Evolutionary conservation across 2,113 vertebrate species (phyloP).

Genomic region (Tachysurus vachellii): DNA sequence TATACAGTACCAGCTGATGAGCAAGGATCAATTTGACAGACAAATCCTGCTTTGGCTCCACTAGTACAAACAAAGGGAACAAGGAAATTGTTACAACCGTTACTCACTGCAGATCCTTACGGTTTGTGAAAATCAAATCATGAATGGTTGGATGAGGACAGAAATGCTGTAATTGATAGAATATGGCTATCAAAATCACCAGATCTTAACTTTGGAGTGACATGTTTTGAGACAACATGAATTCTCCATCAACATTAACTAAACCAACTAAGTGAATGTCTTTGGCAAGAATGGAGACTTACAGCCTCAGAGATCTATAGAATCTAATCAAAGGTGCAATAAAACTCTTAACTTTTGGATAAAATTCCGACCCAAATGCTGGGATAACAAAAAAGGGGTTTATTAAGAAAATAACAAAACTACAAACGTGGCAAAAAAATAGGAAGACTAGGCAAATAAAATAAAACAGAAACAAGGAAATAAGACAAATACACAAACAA

Average conservation of each 20-base stretch:
- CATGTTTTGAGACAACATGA: neutral
- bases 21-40: neutral
- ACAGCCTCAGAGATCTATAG: neutral
- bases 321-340: neutral
- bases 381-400: too few relatives aligned
- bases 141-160: neutral
- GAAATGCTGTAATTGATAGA: neutral
- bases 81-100: neutral
- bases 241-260: neutral
- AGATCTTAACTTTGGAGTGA: neutral
- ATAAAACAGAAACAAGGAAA: too few relatives aligned
- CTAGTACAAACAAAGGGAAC: neutral
- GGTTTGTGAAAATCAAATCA: neutral
- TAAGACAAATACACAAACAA: too few relatives aligned
- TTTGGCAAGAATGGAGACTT: neutral
- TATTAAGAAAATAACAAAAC: too few relatives aligned
- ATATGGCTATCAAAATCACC: neutral
- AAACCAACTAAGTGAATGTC: neutral
- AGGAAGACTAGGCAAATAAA: too few relatives aligned
- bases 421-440: too few relatives aligned
- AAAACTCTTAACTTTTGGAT: neutral
- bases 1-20: neutral
- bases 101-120: neutral
- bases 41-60: neutral
- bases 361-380: too few relatives aligned